phyloP scores from a whole-genome alignment of 2,113 vertebrate genomes.

The Burhinus oedicnemus region DNA sequence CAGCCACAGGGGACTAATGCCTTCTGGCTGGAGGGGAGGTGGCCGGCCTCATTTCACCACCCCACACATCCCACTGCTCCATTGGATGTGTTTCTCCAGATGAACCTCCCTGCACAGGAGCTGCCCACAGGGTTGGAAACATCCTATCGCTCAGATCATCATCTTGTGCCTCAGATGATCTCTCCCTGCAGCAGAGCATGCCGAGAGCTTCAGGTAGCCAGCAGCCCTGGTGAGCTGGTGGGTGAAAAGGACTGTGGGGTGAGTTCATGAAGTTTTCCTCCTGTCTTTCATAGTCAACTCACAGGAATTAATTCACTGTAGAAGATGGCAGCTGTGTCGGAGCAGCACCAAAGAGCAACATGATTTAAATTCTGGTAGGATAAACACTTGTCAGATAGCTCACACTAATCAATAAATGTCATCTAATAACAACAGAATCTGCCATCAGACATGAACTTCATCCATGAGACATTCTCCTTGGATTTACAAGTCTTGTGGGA shows the following conservation, averaged over 20 bases:
- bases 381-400: background rate
- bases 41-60: background rate
- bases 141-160: background rate
- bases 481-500: background rate
- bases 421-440: constrained; percentile 5
- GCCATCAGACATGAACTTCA: background rate
- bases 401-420: background rate
- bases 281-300: background rate
- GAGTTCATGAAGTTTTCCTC: background rate
- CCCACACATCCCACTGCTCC: background rate
- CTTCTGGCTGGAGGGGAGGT: background rate
- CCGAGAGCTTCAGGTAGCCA: background rate
- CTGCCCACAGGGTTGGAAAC: background rate
- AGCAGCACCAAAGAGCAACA: background rate
- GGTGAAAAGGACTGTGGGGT: background rate
- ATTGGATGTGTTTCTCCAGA: background rate
- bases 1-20: background rate
- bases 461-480: background rate
- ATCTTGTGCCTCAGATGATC: background rate
- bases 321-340: background rate
- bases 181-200: background rate
- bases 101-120: background rate
- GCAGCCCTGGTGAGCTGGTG: background rate
- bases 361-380: background rate
- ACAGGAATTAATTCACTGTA: background rate